phyloP scores from a whole-genome alignment of 2,113 vertebrate genomes.

The Phylloscopus trochilus region DNA sequence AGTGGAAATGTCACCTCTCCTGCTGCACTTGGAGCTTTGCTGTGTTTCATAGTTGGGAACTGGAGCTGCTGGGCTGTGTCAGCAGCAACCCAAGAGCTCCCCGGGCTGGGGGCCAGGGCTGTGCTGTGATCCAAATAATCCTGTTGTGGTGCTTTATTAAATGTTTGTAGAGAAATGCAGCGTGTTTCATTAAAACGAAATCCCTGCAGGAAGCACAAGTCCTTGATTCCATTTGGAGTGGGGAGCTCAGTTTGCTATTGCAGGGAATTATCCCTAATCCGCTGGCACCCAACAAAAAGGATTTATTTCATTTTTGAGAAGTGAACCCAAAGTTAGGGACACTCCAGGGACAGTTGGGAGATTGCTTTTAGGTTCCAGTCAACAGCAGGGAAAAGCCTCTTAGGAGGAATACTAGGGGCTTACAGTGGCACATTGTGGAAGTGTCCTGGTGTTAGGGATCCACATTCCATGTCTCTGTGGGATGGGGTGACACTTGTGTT shows the following conservation, averaged over 20 bases:
- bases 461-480: rapidly evolving
- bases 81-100: background rate
- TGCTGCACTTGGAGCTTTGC: background rate
- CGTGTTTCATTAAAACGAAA: background rate
- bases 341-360: background rate
- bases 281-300: background rate
- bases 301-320: background rate
- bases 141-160: slow-evolving; percentile 25
- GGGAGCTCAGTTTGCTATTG: background rate
- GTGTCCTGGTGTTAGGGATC: background rate
- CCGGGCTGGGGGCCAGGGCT: background rate
- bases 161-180: background rate
- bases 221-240: background rate
- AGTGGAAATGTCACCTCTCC: background rate
- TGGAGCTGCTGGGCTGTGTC: background rate
- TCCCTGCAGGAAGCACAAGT: slow-evolving; percentile 24
- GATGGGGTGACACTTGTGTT: background rate
- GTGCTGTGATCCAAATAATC: slow-evolving; percentile 1
- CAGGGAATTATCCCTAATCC: background rate
- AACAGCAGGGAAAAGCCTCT: background rate
- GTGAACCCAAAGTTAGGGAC: background rate
- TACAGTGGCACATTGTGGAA: background rate
- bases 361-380: background rate
- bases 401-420: background rate
- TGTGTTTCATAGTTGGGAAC: background rate